These are phyloP conservation scores for Chymomyza procnemis DNA, from an alignment of 2,888 invertebrate species.

Conservation along the genomic window DNA sequence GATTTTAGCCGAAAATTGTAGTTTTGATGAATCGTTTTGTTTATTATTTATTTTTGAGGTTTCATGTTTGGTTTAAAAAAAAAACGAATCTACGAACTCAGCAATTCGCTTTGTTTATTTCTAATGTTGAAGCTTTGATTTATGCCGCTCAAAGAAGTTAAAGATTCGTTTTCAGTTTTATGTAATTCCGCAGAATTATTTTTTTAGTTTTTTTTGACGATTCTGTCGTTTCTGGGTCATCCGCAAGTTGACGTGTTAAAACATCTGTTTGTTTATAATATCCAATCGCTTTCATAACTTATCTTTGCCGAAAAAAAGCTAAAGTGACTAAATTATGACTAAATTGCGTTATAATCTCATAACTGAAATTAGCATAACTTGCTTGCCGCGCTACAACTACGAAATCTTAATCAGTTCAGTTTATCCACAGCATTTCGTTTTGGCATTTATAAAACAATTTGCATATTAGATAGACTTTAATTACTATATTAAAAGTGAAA, in stretches of 20 bases:
- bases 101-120: not conserved
- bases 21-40: not conserved
- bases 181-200: not conserved
- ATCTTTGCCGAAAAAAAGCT: not conserved
- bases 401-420: not conserved
- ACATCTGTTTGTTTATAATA: not conserved
- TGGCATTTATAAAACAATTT: not conserved
- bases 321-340: not conserved
- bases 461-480: not conserved
- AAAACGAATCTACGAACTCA: not conserved
- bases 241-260: not conserved
- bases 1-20: not conserved
- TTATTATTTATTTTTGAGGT: not conserved
- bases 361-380: not conserved
- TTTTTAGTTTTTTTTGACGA: not conserved
- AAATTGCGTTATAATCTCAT: not conserved
- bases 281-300: not conserved
- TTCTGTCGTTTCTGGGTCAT: not conserved
- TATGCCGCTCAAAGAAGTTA: not conserved
- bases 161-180: not conserved
- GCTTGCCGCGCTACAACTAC: not conserved
- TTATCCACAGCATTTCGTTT: not conserved
- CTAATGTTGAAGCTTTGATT: not conserved
- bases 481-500: constrained; percentile 10
- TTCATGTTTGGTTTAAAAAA: not conserved